phyloP scores from a whole-genome alignment of 2,113 vertebrate genomes.

The Sylvilagus bachmani region DNA sequence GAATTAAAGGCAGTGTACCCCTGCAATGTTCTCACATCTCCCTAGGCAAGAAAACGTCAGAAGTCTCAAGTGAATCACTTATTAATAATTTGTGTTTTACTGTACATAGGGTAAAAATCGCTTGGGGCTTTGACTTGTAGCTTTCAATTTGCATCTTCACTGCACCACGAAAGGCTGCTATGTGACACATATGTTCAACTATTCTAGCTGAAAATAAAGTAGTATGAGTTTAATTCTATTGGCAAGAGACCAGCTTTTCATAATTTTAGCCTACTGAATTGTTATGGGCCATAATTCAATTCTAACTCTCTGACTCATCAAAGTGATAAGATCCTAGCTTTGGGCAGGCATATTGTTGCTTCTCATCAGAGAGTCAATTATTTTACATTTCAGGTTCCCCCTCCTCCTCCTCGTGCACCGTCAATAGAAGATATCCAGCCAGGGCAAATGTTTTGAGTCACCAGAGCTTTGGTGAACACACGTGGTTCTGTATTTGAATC shows the following conservation, averaged over 20 bases:
- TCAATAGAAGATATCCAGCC: constrained; percentile 67
- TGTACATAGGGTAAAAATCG: constrained; percentile 79
- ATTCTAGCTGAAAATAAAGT: constrained; percentile 87
- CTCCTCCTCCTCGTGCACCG: constrained; percentile 9
- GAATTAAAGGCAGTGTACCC: constrained; percentile 51
- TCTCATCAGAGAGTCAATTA: constrained; percentile 78
- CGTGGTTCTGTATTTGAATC: constrained; percentile 70
- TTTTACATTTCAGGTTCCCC: constrained; percentile 31
- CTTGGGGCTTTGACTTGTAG: constrained; percentile 82
- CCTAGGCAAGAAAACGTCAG: constrained; percentile 22
- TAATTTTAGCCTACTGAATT: constrained; percentile 84
- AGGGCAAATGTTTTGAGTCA: constrained; percentile 5
- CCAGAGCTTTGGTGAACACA: neutral
- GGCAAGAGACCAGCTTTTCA: constrained; percentile 83
- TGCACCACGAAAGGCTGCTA: constrained; percentile 84
- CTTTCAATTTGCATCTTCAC: constrained; percentile 89
- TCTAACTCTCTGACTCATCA: constrained; percentile 87
- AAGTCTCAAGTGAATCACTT: constrained; percentile 66
- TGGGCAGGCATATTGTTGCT: constrained; percentile 71
- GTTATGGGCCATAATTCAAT: constrained; percentile 86
- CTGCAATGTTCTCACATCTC: constrained; percentile 59
- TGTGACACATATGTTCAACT: constrained; percentile 85
- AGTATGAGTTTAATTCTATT: constrained; percentile 82
- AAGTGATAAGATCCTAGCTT: constrained; percentile 85
- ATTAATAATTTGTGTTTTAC: constrained; percentile 84